phyloP scores from a whole-genome alignment of 2,888 invertebrate species.

The Eurytoma adleriae region DNA sequence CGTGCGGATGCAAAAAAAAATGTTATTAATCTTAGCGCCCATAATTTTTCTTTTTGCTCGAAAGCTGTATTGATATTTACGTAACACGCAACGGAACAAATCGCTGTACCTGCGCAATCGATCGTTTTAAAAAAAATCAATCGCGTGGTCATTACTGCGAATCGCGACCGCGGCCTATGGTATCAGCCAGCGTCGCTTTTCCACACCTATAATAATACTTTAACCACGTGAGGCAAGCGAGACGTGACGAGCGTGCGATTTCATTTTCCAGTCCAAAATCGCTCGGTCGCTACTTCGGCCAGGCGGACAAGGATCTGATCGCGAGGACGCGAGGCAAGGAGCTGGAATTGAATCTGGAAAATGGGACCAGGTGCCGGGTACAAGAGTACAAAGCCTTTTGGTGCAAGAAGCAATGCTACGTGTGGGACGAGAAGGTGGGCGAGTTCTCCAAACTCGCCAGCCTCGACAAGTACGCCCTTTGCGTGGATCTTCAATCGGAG shows the following conservation, averaged over 20 bases:
- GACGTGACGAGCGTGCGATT: background rate
- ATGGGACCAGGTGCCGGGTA: slow-evolving; percentile 70
- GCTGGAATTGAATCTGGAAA: slow-evolving; percentile 70
- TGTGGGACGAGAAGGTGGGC: slow-evolving; percentile 77
- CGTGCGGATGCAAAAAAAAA: too few relatives aligned
- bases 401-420: slow-evolving; percentile 78
- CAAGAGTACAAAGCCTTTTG: slow-evolving; percentile 74
- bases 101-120: too few relatives aligned
- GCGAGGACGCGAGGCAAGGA: slow-evolving; percentile 60
- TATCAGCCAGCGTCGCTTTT: background rate
- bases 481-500: slow-evolving; percentile 72
- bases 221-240: too few relatives aligned
- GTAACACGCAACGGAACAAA: too few relatives aligned
- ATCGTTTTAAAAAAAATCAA: background rate
- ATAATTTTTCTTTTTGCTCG: too few relatives aligned
- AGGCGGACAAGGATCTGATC: slow-evolving; percentile 60
- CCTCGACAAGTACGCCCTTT: slow-evolving; percentile 74
- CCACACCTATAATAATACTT: too few relatives aligned
- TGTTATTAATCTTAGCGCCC: too few relatives aligned
- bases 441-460: slow-evolving; percentile 77
- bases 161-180: too few relatives aligned
- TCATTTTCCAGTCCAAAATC: slow-evolving; percentile 30
- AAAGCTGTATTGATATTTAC: background rate
- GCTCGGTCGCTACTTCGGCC: background rate
- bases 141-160: too few relatives aligned